A percentile compares a stretch with the other conserved stretches of the same genome.
These are phyloP conservation scores for Chymomyza amoena DNA, from an alignment of 2,888 invertebrate genomes.

Conservation along the genomic window DNA sequence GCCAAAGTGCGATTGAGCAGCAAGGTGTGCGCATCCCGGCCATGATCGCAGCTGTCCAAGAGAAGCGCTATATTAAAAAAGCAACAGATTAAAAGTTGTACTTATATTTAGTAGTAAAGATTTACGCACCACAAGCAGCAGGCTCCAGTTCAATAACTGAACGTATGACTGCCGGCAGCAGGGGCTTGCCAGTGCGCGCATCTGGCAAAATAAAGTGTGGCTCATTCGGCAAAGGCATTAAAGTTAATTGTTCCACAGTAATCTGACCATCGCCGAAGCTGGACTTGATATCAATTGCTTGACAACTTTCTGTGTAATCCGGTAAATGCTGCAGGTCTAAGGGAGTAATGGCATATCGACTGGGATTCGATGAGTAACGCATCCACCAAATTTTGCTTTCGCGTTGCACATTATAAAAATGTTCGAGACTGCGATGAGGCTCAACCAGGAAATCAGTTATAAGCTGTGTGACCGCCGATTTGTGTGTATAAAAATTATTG, in stretches of 20 bases:
- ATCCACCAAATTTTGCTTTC: conserved; percentile 92
- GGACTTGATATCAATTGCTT: conserved; percentile 83
- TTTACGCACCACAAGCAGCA: conserved; percentile 65
- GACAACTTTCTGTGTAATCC: conserved; percentile 23
- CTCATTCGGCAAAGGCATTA: conserved; percentile 62
- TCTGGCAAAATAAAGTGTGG: conserved; percentile 53
- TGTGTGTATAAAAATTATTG: conserved; percentile 9
- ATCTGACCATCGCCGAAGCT: conserved; percentile 83
- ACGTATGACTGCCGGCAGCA: conserved; percentile 66
- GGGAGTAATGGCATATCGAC: conserved; percentile 82
- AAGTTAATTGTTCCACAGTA: conserved; percentile 82
- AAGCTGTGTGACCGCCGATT: conserved; percentile 40
- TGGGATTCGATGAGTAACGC: conserved; percentile 87
- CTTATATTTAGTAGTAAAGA: not conserved
- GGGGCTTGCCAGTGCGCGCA: conserved; percentile 32
- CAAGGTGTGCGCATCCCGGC: conserved; percentile 77
- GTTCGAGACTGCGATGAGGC: conserved; percentile 80
- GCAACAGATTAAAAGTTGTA: not conserved
- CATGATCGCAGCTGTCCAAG: conserved; percentile 80
- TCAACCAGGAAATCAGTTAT: conserved; percentile 69
- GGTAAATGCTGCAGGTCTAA: conserved; percentile 68
- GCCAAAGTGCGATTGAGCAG: conserved; percentile 84
- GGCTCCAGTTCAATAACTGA: conserved; percentile 71
- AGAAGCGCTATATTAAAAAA: conserved; percentile 68
- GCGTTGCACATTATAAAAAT: conserved; percentile 87